Conservation (phyloP, 2,888 invertebrate genomes). For the Hyposoter dolosus region DNA sequence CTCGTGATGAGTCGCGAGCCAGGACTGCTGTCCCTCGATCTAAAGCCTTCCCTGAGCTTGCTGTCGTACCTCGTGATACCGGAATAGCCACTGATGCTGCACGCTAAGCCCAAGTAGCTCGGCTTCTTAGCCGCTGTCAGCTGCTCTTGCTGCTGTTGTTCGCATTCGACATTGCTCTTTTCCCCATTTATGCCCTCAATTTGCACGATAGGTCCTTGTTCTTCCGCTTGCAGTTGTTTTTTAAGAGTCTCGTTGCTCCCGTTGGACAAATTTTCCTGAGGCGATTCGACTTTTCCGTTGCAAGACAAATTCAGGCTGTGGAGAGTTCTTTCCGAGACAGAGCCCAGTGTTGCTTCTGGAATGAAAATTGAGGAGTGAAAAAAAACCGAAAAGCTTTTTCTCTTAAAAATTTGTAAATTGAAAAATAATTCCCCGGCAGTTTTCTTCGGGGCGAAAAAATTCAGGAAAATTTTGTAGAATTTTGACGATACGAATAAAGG, state of each 20-base stretch:
- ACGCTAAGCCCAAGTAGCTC: slow-evolving; percentile 94
- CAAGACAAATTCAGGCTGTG: slow-evolving; percentile 85
- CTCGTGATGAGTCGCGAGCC: slow-evolving; percentile 82
- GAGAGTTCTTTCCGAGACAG: slow-evolving; percentile 84
- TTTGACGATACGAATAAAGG: neutral
- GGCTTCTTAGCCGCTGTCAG: slow-evolving; percentile 88
- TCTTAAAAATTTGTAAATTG: neutral
- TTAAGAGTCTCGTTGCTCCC: slow-evolving; percentile 77
- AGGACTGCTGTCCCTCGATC: slow-evolving; percentile 84
- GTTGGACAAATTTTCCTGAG: slow-evolving; percentile 76
- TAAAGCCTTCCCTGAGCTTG: slow-evolving; percentile 89
- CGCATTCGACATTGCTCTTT: slow-evolving; percentile 69
- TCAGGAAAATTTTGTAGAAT: neutral
- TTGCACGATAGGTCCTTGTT: slow-evolving; percentile 53
- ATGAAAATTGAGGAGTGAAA: slow-evolving; percentile 70
- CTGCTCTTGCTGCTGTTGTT: slow-evolving; percentile 83
- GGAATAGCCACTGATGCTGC: slow-evolving; percentile 96
- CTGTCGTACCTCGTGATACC: slow-evolving; percentile 95
- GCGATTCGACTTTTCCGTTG: slow-evolving; percentile 81
- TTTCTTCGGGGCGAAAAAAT: neutral
- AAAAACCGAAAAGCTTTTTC: slow-evolving; percentile 1
- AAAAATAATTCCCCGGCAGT: neutral
- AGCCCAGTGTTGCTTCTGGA: slow-evolving; percentile 86
- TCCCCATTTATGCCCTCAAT: slow-evolving; percentile 68
- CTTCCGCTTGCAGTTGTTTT: slow-evolving; percentile 71